Base-by-base conservation (phyloP, 2,113 vertebrate species). In the Marcusenius ussheri region DNA sequence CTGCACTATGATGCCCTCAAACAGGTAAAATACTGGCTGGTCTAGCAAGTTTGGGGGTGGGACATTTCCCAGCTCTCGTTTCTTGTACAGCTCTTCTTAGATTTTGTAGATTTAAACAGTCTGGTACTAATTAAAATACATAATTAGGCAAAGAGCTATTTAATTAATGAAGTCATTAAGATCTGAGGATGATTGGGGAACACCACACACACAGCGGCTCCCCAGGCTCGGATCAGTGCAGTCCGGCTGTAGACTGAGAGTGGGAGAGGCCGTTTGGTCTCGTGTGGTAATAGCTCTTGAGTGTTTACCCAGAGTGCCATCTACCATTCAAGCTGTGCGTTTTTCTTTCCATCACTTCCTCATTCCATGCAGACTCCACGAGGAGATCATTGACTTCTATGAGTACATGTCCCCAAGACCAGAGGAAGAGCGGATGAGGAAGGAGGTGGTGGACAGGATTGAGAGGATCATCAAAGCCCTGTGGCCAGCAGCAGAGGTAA, bases 341-440 rank as follows among this genome's bases (percentile, higher is more conserved):
- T 4, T 77, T 2, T 19, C 74, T 39, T 42, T 80, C 5, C 50
- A 17, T 66, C 62, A 3, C 49, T 3, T 88, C 50, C 87, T 91
- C 8, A 91, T 17, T 93, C 6, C 9, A 0, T 85, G 24, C 91
- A 99, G 98, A 91, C 96, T 99, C 89, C 98, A 99, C 90, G 98
- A 99, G 94, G 98, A 99, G 94, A 99, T 99, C 91, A 97, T 95
- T 90, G 98, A 99, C 93, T 99, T 99, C 91, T 99, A 97, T 88
- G 97, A 97, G 35, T 99, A 99, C 90, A 98, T 99, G 96, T 99
- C 98, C 91, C 97, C 98, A 17, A 95, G 97, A 90, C 97, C 96
- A 50, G 98, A 99, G 94, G 98, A 99, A 91, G 97, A 98, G 92
- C 97, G 95, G 90, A 99, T 99, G 98, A 96, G 98, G 56, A 95